phyloP scores from a whole-genome alignment of 2,797 vertebrate species.

The Enteromius afrohamiltoni region DNA sequence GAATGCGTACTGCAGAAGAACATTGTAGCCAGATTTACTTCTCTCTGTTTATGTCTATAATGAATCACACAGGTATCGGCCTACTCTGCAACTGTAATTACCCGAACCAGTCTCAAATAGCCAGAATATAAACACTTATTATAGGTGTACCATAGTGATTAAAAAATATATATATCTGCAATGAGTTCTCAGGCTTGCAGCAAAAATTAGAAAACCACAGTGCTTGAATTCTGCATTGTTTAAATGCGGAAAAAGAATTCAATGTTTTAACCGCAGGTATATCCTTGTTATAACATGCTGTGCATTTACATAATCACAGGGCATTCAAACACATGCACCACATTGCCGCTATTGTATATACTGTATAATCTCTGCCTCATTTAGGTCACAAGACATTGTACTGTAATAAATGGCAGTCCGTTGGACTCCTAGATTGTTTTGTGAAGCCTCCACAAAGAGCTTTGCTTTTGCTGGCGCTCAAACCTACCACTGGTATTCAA shows the following conservation, averaged over 20 bases:
- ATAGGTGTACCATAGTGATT: too few relatives aligned
- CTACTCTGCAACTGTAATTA: too few relatives aligned
- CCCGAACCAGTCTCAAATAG: too few relatives aligned
- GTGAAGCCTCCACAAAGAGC: slow-evolving; percentile 1
- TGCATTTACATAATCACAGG: slow-evolving; percentile 13
- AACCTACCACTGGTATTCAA: slow-evolving; percentile 10
- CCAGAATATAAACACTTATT: too few relatives aligned
- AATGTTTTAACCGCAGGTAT: not conserved
- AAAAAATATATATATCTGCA: too few relatives aligned
- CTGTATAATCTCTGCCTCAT: slow-evolving; percentile 33
- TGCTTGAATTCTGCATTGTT: not conserved
- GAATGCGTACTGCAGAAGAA: too few relatives aligned
- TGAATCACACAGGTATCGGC: too few relatives aligned
- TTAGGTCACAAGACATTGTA: slow-evolving; percentile 11
- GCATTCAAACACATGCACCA: not conserved
- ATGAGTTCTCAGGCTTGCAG: not conserved
- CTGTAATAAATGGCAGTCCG: not conserved
- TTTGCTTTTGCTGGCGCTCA: not conserved
- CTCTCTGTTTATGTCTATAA: too few relatives aligned
- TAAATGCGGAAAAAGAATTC: not conserved
- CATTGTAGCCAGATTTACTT: too few relatives aligned
- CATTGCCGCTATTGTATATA: slow-evolving; percentile 9
- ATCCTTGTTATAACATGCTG: not conserved
- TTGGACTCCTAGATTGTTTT: not conserved
- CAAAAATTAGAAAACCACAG: not conserved